phyloP scores from a whole-genome alignment of 2,113 vertebrate genomes.

The Zosterops lateralis region DNA sequence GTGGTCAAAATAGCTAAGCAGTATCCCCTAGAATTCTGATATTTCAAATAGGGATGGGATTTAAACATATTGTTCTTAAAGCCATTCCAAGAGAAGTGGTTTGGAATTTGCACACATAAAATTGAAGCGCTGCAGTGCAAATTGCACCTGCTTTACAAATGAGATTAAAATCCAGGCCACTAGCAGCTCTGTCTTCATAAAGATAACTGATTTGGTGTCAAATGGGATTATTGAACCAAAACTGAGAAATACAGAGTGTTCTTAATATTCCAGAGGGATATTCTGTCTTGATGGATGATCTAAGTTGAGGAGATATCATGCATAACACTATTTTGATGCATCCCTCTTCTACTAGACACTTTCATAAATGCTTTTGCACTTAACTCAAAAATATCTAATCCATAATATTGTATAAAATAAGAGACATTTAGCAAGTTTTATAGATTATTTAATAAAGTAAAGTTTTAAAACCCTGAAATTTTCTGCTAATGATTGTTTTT shows the following conservation, averaged over 20 bases:
- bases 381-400: neutral
- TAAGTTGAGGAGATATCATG: neutral
- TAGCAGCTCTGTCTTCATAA: neutral
- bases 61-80: neutral
- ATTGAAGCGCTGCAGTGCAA: neutral
- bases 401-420: neutral
- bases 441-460: neutral
- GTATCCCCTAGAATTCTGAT: neutral
- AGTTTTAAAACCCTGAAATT: neutral
- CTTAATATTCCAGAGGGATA: neutral
- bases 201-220: neutral
- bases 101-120: neutral
- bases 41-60: neutral
- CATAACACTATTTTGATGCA: neutral
- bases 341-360: neutral
- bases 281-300: neutral
- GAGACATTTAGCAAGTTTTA: neutral
- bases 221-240: neutral
- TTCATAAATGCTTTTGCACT: neutral
- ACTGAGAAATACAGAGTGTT: neutral
- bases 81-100: neutral
- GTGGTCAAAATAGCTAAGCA: neutral
- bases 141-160: neutral
- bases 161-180: neutral
- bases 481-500: neutral